These are phyloP conservation scores for Oncorhynchus tshawytscha DNA, from an alignment of 2,113 vertebrate species.

Conservation along the genomic window DNA sequence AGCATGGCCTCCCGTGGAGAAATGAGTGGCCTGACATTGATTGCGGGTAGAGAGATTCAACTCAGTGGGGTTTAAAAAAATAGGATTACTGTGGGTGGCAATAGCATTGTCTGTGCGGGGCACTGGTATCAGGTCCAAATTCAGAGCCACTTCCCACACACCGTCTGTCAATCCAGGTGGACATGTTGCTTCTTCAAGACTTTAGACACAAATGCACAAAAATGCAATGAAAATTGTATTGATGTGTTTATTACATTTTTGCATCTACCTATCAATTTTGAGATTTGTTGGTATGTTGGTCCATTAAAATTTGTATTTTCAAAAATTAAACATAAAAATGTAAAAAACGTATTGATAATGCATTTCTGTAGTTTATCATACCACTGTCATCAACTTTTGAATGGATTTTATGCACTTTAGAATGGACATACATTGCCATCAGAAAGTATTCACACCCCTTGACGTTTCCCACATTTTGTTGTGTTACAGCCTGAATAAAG, in stretches of 20 bases:
- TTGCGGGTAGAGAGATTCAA: constrained; percentile 27
- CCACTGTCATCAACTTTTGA: too few relatives aligned
- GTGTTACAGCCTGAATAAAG: too few relatives aligned
- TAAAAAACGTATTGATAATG: too few relatives aligned
- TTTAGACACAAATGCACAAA: neutral
- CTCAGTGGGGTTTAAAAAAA: constrained; percentile 38
- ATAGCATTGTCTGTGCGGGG: constrained; percentile 26
- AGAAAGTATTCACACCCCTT: too few relatives aligned
- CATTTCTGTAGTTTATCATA: too few relatives aligned
- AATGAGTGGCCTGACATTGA: constrained; percentile 21
- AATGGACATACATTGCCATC: too few relatives aligned
- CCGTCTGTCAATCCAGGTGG: constrained; percentile 35
- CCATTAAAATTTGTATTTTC: too few relatives aligned
- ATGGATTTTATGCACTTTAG: too few relatives aligned
- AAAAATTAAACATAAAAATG: too few relatives aligned
- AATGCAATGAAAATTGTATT: neutral
- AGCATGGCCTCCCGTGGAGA: constrained; percentile 29
- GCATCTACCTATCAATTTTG: too few relatives aligned
- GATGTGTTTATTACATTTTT: neutral
- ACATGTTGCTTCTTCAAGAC: constrained; percentile 10
- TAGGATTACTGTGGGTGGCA: constrained; percentile 33
- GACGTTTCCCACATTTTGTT: too few relatives aligned
- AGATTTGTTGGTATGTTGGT: too few relatives aligned
- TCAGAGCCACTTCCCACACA: constrained; percentile 30
- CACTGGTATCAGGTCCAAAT: constrained; percentile 32